Evolutionary conservation across 2,888 invertebrate species (phyloP), one percentile per base, ranked within the genome.

Genomic region (Volucella zonaria): DNA sequence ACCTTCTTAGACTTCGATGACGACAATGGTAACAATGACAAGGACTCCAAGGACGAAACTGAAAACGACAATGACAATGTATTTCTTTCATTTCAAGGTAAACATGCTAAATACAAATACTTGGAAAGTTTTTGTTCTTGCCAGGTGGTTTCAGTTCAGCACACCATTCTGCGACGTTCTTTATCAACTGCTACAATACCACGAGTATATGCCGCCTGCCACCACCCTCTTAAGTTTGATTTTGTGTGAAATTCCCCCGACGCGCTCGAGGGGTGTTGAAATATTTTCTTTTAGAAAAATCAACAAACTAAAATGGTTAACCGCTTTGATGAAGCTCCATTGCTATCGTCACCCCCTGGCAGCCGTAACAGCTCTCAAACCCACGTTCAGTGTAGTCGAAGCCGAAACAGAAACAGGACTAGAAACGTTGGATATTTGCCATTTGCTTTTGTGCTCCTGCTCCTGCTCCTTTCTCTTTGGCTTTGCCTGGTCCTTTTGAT

Each of bases 301-400:
- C 73, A 82, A 78, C 73, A 78, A 78, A 82, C 82, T 78, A 56
- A 82, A 73, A 78, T 82, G 73, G 73, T 73, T 62, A 82, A 73
- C 78, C 78, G 45, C 45, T 47, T 70, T 70, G 59, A 77, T 70
- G 62, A 68, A 77, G 47, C 54, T 18, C 61, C 59, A 59, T 23
- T 14, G 43, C 54, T n/a, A 23, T 18, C 23, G 6, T 31, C 31
- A 31, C 31, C 31, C 31, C 6, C 6, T 31, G 31, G 31, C 31
- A 31, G 6, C 31, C 31, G 31, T 31, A 6, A 31, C 31, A 6
- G 31, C 31, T 31, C 3, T 1, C 31, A 31, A 31, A 31, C n/a
- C n/a, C 31, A 31, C 31, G 31, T 31, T 31, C 6, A 31, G 31
- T 31, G 6, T 31, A 31, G 6, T 31, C 4, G 31, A 31, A 31